Conservation (phyloP, 1,140 invertebrate genomes). For the Neuroterus valhalla region DNA sequence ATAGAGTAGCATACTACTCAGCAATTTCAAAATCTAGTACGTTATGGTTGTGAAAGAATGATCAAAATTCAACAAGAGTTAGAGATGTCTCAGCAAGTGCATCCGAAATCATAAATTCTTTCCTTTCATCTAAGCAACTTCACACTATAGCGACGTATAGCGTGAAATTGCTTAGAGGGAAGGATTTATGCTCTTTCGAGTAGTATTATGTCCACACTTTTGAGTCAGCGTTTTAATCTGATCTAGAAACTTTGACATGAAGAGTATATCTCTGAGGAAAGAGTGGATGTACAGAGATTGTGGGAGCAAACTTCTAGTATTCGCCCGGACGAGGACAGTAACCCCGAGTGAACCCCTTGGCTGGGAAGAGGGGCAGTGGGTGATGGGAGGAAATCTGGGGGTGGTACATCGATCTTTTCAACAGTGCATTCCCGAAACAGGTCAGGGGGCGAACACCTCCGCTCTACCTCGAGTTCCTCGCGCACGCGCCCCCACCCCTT, state of each 20-base stretch:
- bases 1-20: not conserved
- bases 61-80: not conserved
- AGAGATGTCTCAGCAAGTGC: too few relatives aligned
- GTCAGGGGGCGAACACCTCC: conserved; percentile 70
- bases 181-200: too few relatives aligned
- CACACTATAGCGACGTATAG: too few relatives aligned
- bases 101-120: too few relatives aligned
- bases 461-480: conserved; percentile 53
- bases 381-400: conserved; percentile 43
- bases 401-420: conserved; percentile 70
- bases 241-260: not conserved
- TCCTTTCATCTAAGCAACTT: too few relatives aligned
- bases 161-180: too few relatives aligned
- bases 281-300: conserved; percentile 33
- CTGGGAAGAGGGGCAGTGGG: conserved; percentile 41
- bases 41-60: not conserved
- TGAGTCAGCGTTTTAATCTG: too few relatives aligned
- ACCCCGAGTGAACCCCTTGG: conserved; percentile 70
- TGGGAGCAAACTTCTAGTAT: conserved; percentile 46
- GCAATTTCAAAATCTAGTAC: not conserved
- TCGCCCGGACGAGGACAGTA: conserved; percentile 70
- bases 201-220: too few relatives aligned
- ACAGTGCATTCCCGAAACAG: conserved; percentile 68
- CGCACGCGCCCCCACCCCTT: conserved; percentile 52
- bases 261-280: conserved; percentile 3